These are phyloP conservation scores for Zapus hudsonius DNA, from an alignment of 2,113 vertebrate species.

Conservation along the genomic window DNA sequence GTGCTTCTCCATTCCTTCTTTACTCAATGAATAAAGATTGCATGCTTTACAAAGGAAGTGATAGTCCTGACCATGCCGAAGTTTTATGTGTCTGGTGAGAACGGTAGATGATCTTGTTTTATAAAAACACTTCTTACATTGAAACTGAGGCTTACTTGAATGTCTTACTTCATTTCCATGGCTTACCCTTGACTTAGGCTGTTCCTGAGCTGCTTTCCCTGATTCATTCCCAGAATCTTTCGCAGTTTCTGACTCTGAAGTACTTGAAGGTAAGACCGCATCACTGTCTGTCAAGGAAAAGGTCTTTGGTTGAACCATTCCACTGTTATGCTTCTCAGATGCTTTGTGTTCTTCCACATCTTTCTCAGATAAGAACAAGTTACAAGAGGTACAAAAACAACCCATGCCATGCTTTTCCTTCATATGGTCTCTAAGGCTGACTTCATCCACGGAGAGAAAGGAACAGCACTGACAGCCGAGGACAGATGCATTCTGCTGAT, in stretches of 20 bases:
- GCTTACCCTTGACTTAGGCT: constrained; percentile 69
- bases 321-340: constrained; percentile 73
- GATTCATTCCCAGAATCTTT: constrained; percentile 55
- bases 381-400: constrained; percentile 80
- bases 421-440: constrained; percentile 81
- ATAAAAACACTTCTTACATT: constrained; percentile 93
- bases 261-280: constrained; percentile 29
- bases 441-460: constrained; percentile 68
- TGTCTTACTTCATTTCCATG: constrained; percentile 84
- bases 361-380: constrained; percentile 78
- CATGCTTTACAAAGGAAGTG: constrained; percentile 94
- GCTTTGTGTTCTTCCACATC: constrained; percentile 82
- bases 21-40: constrained; percentile 91
- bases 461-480: constrained; percentile 83
- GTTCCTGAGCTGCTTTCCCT: constrained; percentile 74
- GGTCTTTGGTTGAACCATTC: constrained; percentile 63
- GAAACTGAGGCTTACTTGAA: constrained; percentile 88
- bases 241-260: constrained; percentile 60
- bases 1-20: constrained; percentile 93
- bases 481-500: constrained; percentile 68
- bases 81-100: constrained; percentile 91
- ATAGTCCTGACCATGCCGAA: constrained; percentile 89
- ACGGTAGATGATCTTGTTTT: constrained; percentile 90
- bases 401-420: constrained; percentile 80
- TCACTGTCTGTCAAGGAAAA: constrained; percentile 47